These are phyloP conservation scores for Dasypogon diadema DNA, from an alignment of 2,888 invertebrate genomes.

Conservation along the genomic window DNA sequence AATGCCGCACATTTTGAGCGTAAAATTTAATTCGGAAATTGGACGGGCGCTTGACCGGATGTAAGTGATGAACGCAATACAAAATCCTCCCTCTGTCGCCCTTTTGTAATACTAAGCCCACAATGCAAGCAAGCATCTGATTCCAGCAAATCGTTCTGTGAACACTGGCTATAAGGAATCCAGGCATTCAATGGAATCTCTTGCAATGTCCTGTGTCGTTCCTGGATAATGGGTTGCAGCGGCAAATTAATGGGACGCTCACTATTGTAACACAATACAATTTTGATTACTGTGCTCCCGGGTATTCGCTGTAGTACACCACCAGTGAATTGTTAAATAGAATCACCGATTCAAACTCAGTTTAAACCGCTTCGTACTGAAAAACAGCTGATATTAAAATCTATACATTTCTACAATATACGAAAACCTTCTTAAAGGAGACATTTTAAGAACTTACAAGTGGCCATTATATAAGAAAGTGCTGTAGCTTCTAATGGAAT, in stretches of 20 bases:
- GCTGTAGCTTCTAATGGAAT: no score
- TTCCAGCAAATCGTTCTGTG: conserved; percentile 3
- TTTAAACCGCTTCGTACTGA: no score
- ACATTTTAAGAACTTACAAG: no score
- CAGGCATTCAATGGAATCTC: conserved; percentile 4
- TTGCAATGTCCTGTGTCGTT: conserved; percentile 18
- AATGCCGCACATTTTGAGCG: conserved; percentile 36
- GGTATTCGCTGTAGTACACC: no score
- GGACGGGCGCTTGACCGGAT: conserved; percentile 47
- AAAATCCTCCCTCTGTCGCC: background rate
- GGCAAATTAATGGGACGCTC: conserved; percentile 47
- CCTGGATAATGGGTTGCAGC: conserved; percentile 42
- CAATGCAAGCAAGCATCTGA: conserved; percentile 45
- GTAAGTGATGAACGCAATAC: conserved; percentile 48
- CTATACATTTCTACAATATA: no score
- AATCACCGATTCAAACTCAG: no score
- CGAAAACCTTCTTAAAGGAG: no score
- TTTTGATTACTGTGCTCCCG: conserved; percentile 5
- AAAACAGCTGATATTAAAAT: no score
- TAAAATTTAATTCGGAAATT: conserved; percentile 51
- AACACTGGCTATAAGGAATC: conserved; percentile 25
- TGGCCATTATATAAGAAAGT: no score
- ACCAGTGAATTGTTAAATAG: no score
- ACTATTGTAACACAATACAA: conserved; percentile 23
- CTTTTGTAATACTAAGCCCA: conserved; percentile 40